Evolutionary conservation across 2,113 vertebrate genomes (phyloP).

Genomic region (Coryphaenoides rupestris): DNA sequence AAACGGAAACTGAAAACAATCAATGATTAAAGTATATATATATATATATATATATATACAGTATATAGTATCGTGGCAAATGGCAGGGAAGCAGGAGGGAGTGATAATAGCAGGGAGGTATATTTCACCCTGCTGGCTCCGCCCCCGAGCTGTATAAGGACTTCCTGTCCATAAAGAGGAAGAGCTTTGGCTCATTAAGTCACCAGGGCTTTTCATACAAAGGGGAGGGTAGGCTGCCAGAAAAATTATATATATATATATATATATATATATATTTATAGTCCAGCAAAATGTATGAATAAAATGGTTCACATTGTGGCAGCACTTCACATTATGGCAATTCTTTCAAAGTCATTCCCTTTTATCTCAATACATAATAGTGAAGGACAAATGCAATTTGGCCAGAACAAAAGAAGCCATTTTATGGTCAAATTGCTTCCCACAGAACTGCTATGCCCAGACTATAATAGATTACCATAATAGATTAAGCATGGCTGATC

Average conservation of each 20-base stretch:
- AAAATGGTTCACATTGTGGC: slow-evolving; percentile 13
- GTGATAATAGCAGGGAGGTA: no score
- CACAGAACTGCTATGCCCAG: slow-evolving; percentile 44
- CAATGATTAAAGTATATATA: slow-evolving; percentile 40
- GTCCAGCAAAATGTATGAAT: slow-evolving; percentile 35
- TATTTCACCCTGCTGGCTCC: no score
- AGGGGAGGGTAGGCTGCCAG: no score
- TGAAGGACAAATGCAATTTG: slow-evolving; percentile 39
- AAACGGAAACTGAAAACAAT: slow-evolving; percentile 16
- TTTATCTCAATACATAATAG: slow-evolving; percentile 45
- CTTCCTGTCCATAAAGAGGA: no score
- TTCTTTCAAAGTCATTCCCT: background rate
- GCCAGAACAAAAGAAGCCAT: slow-evolving; percentile 38
- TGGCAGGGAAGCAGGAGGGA: no score
- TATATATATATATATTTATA: slow-evolving; percentile 18
- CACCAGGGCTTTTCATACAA: no score
- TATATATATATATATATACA: background rate
- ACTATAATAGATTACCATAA: slow-evolving; percentile 48
- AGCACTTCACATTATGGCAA: background rate
- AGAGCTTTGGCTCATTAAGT: no score
- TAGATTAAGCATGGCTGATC: slow-evolving; percentile 32
- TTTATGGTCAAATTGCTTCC: slow-evolving; percentile 28
- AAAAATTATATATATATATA: slow-evolving; percentile 45
- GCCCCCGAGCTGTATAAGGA: no score
- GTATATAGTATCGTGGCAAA: no score